Evolutionary conservation across 2,888 invertebrate genomes (phyloP).

Genomic region (Poecilus cupreus): DNA sequence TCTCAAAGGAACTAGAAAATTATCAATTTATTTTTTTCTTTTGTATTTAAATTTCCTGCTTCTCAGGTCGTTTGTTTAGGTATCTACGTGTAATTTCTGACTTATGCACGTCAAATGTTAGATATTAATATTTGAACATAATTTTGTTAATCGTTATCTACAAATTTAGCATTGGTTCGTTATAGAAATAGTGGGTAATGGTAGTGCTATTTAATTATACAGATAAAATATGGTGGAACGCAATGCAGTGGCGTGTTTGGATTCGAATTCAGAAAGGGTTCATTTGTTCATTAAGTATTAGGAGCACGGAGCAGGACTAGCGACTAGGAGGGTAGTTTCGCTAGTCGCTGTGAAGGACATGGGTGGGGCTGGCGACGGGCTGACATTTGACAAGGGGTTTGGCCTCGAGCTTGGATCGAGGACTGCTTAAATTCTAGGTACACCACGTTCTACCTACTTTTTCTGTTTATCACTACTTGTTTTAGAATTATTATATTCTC

Average conservation of each 20-base stretch:
- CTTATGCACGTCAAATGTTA: too few species aligned
- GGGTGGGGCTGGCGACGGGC: conserved; percentile 65
- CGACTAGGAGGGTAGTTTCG: conserved; percentile 18
- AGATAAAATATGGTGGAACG: background rate
- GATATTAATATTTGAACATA: too few species aligned
- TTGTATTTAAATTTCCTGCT: conserved; percentile 11
- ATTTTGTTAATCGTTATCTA: too few species aligned
- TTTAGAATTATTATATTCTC: too few species aligned
- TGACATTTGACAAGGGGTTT: conserved; percentile 68
- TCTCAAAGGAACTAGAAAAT: conserved; percentile 16
- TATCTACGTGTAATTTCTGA: too few species aligned
- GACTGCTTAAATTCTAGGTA: background rate
- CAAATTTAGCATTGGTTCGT: too few species aligned
- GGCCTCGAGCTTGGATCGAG: conserved; percentile 25
- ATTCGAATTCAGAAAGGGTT: conserved; percentile 64
- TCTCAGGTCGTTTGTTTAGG: too few species aligned
- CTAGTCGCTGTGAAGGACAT: conserved; percentile 61
- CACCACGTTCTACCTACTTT: background rate
- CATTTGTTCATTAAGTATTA: too few species aligned
- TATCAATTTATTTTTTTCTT: conserved; percentile 18
- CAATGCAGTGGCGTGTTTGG: background rate
- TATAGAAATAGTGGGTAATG: too few species aligned
- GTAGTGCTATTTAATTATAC: too few species aligned
- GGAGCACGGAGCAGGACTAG: too few species aligned
- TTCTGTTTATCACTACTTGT: background rate